Evolutionary conservation across 2,113 vertebrate genomes (phyloP), one percentile per base, ranked within the genome.

Genomic region (Macaca nemestrina): DNA sequence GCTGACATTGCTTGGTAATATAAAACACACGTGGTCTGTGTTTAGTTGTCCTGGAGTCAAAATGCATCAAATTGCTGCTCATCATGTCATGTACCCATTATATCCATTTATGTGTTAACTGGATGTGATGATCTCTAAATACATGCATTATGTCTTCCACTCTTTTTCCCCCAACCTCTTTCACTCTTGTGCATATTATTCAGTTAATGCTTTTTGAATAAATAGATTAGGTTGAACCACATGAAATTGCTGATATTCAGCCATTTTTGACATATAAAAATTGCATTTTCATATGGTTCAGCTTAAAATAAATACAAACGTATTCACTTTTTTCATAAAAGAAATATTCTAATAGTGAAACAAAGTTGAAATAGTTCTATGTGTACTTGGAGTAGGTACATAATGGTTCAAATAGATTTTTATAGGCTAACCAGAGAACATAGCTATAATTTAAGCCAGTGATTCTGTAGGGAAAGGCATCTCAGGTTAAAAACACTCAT

Each of bases 391-490:
- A 48, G 78, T 86, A 85, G 68, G n/a, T 84, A 68, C 20, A n/a
- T 68, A 61, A 40, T 92, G 8, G 35, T 79, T 95, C 52, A 96
- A 52, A 35, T 70, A 80, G 18, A 87, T 35, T 96, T 93, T 97
- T 92, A 64, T 72, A 95, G 68, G 4, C 50, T 94, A 86, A 38
- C 8, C 40, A 43, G 50, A 73, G 45, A 90, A 30, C 9, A 14
- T 83, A 79, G n/a, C 30, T 38, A 25, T 73, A 52, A 86, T 45
- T 55, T 32, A 85, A 92, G 85, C 38, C 4, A 90, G 68, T 82
- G 72, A 79, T 93, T 91, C 40, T 82, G 1, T 70, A 93, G 72
- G 50, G 81, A 78, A 90, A 59, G n/a, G 2, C 12, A 38, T 70
- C 30, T 79, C 13, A 92, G 87, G 25, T 9, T 88, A 43, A 14